A percentile compares a stretch with the other conserved stretches of the same genome.
These are phyloP conservation scores for Psittacus erithacus DNA, from an alignment of 2,113 vertebrate species.

Conservation along the genomic window DNA sequence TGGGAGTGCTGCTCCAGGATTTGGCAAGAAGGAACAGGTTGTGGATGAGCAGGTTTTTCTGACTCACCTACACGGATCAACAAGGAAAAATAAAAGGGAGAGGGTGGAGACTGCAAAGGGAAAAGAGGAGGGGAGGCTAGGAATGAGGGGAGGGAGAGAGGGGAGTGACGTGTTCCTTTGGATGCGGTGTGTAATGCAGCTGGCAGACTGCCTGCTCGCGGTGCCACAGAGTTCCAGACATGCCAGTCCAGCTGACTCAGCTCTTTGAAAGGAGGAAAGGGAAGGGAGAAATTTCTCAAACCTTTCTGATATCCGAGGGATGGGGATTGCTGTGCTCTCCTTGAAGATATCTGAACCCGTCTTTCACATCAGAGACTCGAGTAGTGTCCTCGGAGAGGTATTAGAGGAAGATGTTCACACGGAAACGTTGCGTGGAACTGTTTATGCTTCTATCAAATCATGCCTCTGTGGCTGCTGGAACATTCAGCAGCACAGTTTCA, in stretches of 20 bases:
- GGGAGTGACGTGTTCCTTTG: slow-evolving; percentile 51
- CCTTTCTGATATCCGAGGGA: neutral
- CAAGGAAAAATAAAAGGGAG: slow-evolving; percentile 68
- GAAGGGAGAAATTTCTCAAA: slow-evolving; percentile 23
- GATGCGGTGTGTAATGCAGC: slow-evolving; percentile 44
- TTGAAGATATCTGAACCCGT: neutral
- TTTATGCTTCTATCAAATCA: neutral
- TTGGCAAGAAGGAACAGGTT: slow-evolving; percentile 72
- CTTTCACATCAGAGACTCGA: neutral
- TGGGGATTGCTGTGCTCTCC: neutral
- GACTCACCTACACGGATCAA: slow-evolving; percentile 68
- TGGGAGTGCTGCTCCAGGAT: slow-evolving; percentile 63
- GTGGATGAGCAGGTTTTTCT: slow-evolving; percentile 72
- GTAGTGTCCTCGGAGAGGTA: neutral
- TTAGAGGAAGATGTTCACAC: neutral
- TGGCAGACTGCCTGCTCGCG: slow-evolving; percentile 29
- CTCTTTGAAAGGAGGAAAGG: slow-evolving; percentile 3
- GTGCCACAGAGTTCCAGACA: slow-evolving; percentile 55
- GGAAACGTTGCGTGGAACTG: neutral
- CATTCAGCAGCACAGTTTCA: slow-evolving; percentile 23
- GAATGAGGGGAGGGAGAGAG: neutral
- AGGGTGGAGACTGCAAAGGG: slow-evolving; percentile 47
- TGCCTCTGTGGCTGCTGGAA: neutral
- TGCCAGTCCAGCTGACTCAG: slow-evolving; percentile 59
- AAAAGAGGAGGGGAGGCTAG: neutral